A percentile compares a stretch with the other conserved stretches of the same genome.
Conservation (phyloP, 2,888 invertebrate genomes). For the Sepioteuthis lessoniana region DNA sequence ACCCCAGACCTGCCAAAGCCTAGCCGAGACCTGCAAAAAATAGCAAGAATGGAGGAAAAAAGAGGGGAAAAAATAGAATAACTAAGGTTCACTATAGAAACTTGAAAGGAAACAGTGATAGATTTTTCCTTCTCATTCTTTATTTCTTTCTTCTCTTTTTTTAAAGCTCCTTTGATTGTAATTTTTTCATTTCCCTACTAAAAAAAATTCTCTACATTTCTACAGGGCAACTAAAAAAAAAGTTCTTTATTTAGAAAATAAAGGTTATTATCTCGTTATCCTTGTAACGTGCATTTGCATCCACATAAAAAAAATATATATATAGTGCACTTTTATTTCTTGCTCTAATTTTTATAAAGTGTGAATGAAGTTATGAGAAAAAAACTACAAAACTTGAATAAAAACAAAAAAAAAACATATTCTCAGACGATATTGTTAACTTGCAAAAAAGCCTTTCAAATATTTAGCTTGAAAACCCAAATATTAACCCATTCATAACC, state of each 20-base stretch:
- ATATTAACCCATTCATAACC: too few relatives aligned
- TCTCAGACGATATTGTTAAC: not conserved
- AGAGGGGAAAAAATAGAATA: not conserved
- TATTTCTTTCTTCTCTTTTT: too few relatives aligned
- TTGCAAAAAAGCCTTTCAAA: too few relatives aligned
- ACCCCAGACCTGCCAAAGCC: not conserved
- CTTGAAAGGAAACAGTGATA: constrained; percentile 33
- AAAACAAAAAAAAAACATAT: not conserved
- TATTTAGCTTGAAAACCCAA: too few relatives aligned
- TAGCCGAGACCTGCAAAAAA: not conserved
- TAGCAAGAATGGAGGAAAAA: not conserved
- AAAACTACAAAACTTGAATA: not conserved
- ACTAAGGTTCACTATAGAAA: not conserved
- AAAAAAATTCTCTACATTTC: constrained; percentile 3
- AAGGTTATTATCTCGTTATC: not conserved
- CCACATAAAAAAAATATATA: not conserved
- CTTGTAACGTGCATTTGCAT: not conserved
- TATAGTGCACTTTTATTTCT: not conserved
- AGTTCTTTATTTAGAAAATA: not conserved
- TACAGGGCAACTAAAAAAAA: not conserved
- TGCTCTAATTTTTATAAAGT: not conserved
- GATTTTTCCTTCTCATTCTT: not conserved
- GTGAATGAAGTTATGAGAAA: not conserved
- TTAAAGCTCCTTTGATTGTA: not conserved
- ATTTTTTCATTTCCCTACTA: not conserved